Base-by-base conservation (phyloP, 1,140 invertebrate species). In the Megalopta genalis region DNA sequence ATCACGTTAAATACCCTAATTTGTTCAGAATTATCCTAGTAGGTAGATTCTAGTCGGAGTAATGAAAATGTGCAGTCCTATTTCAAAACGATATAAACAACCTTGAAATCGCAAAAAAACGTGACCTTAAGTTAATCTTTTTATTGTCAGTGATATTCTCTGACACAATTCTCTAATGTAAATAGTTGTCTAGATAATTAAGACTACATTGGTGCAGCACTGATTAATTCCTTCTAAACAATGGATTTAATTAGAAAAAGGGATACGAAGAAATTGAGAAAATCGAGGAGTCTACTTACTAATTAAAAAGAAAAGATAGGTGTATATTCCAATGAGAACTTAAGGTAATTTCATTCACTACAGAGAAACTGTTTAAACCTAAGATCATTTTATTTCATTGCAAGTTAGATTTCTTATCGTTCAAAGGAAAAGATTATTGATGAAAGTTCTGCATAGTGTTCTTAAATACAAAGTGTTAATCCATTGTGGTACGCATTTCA, bases 161-260 rank as follows among this genome's bases (percentile, higher is more conserved):
- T 0, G 42, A 42, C 42, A 42, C 12, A 42, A 8, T 42, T 42
- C 12, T 42, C 42, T 42, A 12, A 12, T 14, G 42, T 46, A 2
- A 46, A 46, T 46, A 46, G 12, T 14, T 12, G 12, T 9, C 42
- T 9, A 46, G 42, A 46, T 46, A 46, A 3, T 46, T 14, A 12
- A 2, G 42, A 46, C 42, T 46, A 46, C 42, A 23, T 37, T 60
- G 63, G 79, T 46, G 46, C 59, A 70, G 70, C 49, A 70, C 66
- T 77, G 66, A 81, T 81, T 77, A 63, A 49, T 46, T 65, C 46
- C 32, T n/a, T 77, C 70, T 14, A 8, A 23, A 25, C 37, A 39
- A 18, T 77, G 25, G 63, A 78, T 81, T 72, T 81, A 71, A 32
- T 71, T 71, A 54, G 32, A 32, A 46, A 77, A 49, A 81, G 49